These are phyloP conservation scores for Saimiri boliviensis DNA, from an alignment of 2,113 vertebrate genomes.

Conservation along the genomic window DNA sequence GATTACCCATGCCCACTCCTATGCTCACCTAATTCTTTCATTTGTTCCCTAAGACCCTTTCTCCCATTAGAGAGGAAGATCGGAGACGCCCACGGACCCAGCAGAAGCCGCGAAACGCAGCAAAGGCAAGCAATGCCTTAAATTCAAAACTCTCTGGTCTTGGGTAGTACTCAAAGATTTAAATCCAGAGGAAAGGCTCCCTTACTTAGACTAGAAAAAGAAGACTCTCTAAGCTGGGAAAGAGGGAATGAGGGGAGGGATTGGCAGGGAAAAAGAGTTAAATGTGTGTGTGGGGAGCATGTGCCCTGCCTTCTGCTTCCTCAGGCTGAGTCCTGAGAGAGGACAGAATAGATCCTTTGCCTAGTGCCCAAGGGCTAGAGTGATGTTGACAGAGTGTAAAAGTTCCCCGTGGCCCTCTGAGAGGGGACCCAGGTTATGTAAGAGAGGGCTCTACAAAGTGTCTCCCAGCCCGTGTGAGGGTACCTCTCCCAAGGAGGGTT, in stretches of 20 bases:
- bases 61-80: neutral
- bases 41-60: neutral
- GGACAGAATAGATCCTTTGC: neutral
- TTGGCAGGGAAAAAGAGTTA: neutral
- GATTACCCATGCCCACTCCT: neutral
- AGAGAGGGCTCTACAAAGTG: neutral
- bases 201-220: neutral
- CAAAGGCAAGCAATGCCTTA: neutral
- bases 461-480: neutral
- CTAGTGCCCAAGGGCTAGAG: neutral
- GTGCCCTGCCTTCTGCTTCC: neutral
- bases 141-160: neutral
- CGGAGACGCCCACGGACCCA: neutral
- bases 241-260: neutral
- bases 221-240: neutral
- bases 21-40: neutral
- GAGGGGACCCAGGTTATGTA: neutral
- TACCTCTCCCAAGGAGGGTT: neutral
- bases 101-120: neutral
- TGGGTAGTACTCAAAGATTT: neutral
- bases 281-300: neutral
- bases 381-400: neutral
- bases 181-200: neutral
- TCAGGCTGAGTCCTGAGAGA: neutral
- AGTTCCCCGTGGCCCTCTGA: accelerated